These are phyloP conservation scores for Halictus rubicundus DNA, from an alignment of 1,140 invertebrate genomes.

Conservation along the genomic window DNA sequence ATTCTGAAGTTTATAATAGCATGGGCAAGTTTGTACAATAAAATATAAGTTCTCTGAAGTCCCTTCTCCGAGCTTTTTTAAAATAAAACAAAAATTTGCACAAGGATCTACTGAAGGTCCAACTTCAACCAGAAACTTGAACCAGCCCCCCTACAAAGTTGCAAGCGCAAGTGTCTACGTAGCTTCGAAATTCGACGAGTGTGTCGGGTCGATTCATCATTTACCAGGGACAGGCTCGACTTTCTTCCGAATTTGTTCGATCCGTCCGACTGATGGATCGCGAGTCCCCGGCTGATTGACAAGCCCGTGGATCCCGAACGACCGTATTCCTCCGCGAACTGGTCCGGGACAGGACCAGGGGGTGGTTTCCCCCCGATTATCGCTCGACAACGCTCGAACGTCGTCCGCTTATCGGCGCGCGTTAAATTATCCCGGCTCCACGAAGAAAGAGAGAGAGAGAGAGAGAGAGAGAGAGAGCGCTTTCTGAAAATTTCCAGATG, in stretches of 20 bases:
- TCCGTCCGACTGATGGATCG: slow-evolving; percentile 53
- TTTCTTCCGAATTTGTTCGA: slow-evolving; percentile 63
- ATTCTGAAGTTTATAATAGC: no score
- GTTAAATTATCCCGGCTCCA: slow-evolving; percentile 8
- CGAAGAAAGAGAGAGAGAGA: no score
- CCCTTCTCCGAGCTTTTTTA: no score
- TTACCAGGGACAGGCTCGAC: slow-evolving; percentile 54
- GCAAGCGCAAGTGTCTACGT: background rate
- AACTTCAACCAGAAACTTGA: background rate
- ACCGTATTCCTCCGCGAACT: background rate
- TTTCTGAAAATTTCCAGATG: slow-evolving; percentile 26
- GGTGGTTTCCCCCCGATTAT: slow-evolving; percentile 23
- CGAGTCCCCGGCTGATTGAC: slow-evolving; percentile 46
- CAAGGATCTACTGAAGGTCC: no score
- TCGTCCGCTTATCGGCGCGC: background rate
- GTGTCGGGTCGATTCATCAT: slow-evolving; percentile 54
- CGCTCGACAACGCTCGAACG: background rate
- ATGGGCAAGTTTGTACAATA: no score
- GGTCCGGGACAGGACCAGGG: no score
- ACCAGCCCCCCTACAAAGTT: background rate
- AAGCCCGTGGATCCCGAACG: slow-evolving; percentile 19
- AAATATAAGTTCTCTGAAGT: no score
- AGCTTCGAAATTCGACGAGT: background rate
- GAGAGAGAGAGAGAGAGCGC: background rate
- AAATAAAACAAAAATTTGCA: no score